Evolutionary conservation across 2,113 vertebrate genomes (phyloP), one percentile per base, ranked within the genome.

Genomic region (Corapipo altera): DNA sequence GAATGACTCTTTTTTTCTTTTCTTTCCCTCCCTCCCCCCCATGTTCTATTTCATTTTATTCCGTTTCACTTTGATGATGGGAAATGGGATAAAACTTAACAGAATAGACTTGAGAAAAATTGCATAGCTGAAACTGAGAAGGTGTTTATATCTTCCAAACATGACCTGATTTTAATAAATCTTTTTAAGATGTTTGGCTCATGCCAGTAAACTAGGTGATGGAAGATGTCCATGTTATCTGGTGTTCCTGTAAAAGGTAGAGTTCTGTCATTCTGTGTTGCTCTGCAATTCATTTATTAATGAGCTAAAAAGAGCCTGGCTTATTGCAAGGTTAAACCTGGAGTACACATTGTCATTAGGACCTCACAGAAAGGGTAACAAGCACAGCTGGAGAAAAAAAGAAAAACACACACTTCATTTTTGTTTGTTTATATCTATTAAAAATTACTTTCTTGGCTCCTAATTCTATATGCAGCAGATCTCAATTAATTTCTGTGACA

Each of bases 171-270:
- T 71, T 82, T 83, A 72, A 22, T 61, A 72, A 67, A 37, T 30
- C 24, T 75, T 27, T 11, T 81, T n/a, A 76, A 73, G 69, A 48
- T 32, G 3, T 33, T 79, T 52, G 49, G 19, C 21, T 86, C 70
- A 16, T 0, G 1, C 11, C 26, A 52, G 0, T 43, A 30, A 43
- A n/a, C 10, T 2, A 35, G 41, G 21, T 51, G 62, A 30, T 41
- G 24, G 35, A 59, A 76, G 22, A 33, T 62, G 58, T 35, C 28
- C 3, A 0, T 6, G 12, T 69, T 82, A 33, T 8, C 43, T 27
- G 9, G 4, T 82, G 21, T 67, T 86, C 59, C 54, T 92, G 39
- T 20, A 12, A 30, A 51, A 24, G 8, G 11, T 22, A 7, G 23
- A 16, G 43, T 43, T 28, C 39, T 1, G 0, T 82, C 54, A n/a